Conservation (phyloP, 2,113 vertebrate species). For the Tetrax tetrax region DNA sequence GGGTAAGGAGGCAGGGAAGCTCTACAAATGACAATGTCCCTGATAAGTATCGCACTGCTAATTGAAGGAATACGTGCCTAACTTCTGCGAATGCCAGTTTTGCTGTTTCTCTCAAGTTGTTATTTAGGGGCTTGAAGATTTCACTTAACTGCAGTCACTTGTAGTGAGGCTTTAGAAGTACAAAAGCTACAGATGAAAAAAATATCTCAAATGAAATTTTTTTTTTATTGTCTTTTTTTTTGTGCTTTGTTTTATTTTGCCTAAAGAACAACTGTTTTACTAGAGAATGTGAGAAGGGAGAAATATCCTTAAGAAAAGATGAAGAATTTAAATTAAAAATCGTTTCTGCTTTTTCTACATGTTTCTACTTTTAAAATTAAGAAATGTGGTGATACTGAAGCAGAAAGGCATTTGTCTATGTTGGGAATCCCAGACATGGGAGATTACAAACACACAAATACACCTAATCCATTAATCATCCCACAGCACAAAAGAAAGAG, state of each 20-base stretch:
- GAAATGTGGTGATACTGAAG: not conserved
- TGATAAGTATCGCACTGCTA: not conserved
- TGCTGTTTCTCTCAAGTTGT: conserved; percentile 31
- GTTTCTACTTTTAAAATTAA: not conserved
- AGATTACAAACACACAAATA: not conserved
- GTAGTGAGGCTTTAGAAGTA: not conserved
- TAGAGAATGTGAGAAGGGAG: not conserved
- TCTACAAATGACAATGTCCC: conserved; percentile 39
- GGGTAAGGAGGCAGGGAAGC: conserved; percentile 23
- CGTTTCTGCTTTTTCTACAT: not conserved
- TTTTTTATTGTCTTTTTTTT: not conserved
- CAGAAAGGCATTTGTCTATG: not conserved
- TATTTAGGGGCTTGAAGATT: conserved; percentile 1
- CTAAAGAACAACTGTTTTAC: not conserved
- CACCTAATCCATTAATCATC: not conserved
- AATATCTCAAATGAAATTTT: not conserved
- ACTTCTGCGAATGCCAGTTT: conserved; percentile 24
- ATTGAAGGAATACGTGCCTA: conserved; percentile 41
- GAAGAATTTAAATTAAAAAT: not conserved
- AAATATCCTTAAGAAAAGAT: not conserved
- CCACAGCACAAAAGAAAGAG: not conserved
- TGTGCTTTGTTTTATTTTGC: not conserved
- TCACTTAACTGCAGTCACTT: conserved; percentile 6
- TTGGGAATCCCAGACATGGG: not conserved
- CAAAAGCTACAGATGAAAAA: conserved; percentile 5